Evolutionary conservation across 2,113 vertebrate species (phyloP), one percentile per base, ranked within the genome.

Genomic region (Heteronetta atricapilla): DNA sequence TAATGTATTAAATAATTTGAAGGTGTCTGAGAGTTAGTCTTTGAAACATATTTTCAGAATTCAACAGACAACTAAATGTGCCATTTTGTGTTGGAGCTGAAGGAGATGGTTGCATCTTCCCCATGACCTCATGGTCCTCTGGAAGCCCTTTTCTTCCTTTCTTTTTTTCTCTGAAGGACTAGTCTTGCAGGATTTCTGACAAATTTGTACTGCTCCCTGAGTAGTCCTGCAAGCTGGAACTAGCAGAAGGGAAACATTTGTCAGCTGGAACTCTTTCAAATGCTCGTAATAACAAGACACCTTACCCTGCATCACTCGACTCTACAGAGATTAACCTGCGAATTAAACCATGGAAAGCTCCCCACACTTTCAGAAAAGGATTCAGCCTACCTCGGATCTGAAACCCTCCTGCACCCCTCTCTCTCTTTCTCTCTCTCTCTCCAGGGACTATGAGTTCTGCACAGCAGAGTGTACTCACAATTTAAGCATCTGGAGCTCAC

Each of bases 231-330:
- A 6, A 88, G n/a, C 63, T 85, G 79, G 79, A 93, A 59, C 5
- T 2, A 28, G 73, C 26, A 12, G 82, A 91, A 91, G 88, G 84
- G 58, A 93, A 96, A 79, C 82, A 93, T 23, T 18, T 48, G 85
- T 75, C 93, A 89, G 93, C 70, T 82, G 82, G 87, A 87, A 88
- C 85, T 67, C 80, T 63, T 56, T 48, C 75, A 42, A 53, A 77
- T 64, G 36, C 40, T 9, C 25, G 29, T 22, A 82, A 63, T 52
- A 82, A 60, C 70, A 85, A 3, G 48, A 89, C 84, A 82, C 34
- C 31, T 82, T 79, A 80, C 21, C 18, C 53, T 3, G 6, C 29
- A 67, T 62, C 87, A 60, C 81, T 82, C 78, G 42, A 33, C 88
- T 82, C 6, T 1, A 34, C 14, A 48, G 78, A 88, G 62, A 80